Conservation (phyloP, 2,797 vertebrate genomes). For the Pseudotriccus pelzelni region DNA sequence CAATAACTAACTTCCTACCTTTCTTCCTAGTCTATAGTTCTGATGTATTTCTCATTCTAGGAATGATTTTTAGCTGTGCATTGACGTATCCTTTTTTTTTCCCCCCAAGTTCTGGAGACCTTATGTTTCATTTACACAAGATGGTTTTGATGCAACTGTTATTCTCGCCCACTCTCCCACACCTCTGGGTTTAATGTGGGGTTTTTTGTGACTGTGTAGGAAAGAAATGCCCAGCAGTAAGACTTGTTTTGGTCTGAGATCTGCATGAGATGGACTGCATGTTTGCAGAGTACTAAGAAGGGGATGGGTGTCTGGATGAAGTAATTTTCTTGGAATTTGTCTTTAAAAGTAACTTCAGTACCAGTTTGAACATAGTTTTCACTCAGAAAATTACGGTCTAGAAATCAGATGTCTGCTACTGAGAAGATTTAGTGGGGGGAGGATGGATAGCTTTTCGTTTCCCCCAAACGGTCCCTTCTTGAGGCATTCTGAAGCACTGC, state of each 20-base stretch:
- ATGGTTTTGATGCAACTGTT: not conserved
- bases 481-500: not conserved
- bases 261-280: not conserved
- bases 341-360: not conserved
- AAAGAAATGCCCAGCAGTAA: not conserved
- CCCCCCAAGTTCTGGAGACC: not conserved
- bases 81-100: not conserved
- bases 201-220: not conserved
- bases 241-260: not conserved
- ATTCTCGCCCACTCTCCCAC: not conserved
- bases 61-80: not conserved
- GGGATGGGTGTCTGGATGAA: not conserved
- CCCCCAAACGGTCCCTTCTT: not conserved
- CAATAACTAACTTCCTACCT: constrained; percentile 50
- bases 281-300: not conserved
- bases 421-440: not conserved
- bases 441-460: not conserved
- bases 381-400: not conserved
- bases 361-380: not conserved
- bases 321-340: not conserved
- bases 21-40: constrained; percentile 17
- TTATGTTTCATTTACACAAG: not conserved
- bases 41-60: constrained; percentile 29
- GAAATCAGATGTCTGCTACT: not conserved
- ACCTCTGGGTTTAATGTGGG: not conserved